Base-by-base conservation (phyloP, 2,113 vertebrate genomes). In the Brevimyrus niger region DNA sequence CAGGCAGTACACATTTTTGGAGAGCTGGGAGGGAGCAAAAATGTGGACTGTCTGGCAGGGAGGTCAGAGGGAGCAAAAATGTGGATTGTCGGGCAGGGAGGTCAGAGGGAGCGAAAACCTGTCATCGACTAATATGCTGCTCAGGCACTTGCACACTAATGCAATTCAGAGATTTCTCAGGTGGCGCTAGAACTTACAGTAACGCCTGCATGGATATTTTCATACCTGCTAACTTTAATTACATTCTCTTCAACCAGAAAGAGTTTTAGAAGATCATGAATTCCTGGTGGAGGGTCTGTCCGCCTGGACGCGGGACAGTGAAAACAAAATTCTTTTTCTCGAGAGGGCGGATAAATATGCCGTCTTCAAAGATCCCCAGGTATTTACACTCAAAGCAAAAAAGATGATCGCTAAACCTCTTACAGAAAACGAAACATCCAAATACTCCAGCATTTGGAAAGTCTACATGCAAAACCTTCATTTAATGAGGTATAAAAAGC, bases 301-400 rank as follows among this genome's bases (percentile, higher is more conserved):
- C 82, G 92, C 95, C 1, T 99, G 98, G 98, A 97, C 95, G 27
- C 96, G 98, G 89, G 98, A 99, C 95, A 98, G 95, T 23, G 97
- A 98, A 92, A 99, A 99, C 95, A 96, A 97, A 94, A 90, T 99
- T 88, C 88, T 97, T 21, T 99, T 99, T 93, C 94, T 97, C 88
- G 96, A 99, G 92, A 96, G 96, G 89, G 92, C 92, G 23, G 96
- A 97, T 92, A 99, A 98, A 92, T 97, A 97, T 0, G 97, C 97
- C 85, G 95, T 99, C 92, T 99, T 99, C 96, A 99, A 96, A 96
- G 98, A 98, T 91, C 98, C 98, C 7, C 98, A 99, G 98, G 98
- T 98, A 92, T 94, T 96, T 93, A 19, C 17, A 10, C 19, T 19
- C 53, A 48, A 19, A 80, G 46, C n/a, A 3, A 50, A 21, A 9